Evolutionary conservation across 1,140 invertebrate species (phyloP).

Genomic region (Drosophila suzukii): DNA sequence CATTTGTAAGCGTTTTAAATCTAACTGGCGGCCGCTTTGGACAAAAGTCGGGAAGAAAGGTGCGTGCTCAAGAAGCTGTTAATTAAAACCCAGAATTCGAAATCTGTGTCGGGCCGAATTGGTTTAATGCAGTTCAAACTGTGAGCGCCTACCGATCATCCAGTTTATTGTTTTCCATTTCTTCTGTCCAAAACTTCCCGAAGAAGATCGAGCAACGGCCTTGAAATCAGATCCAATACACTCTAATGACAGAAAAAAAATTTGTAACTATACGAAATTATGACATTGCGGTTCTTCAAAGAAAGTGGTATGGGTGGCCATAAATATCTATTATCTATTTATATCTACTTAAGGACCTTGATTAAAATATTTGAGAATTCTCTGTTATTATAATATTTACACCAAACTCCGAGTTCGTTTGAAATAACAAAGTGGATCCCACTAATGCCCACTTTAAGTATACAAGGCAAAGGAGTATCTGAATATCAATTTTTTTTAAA

Average conservation of each 20-base stretch:
- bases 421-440: conserved; percentile 17
- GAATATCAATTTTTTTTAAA: conserved; percentile 2
- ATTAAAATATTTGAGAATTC: neutral
- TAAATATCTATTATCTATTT: conserved; percentile 85
- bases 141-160: conserved; percentile 15
- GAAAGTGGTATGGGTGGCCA: conserved; percentile 89
- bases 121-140: conserved; percentile 59
- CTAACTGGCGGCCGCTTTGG: conserved; percentile 13
- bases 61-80: conserved; percentile 41
- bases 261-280: conserved; percentile 91
- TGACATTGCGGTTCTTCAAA: conserved; percentile 88
- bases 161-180: conserved; percentile 29
- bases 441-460: neutral
- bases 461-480: neutral
- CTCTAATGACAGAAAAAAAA: conserved; percentile 87
- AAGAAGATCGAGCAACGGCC: conserved; percentile 25
- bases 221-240: conserved; percentile 64
- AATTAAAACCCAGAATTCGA: conserved; percentile 37
- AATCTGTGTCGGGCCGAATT: conserved; percentile 42
- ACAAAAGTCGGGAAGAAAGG: conserved; percentile 27
- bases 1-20: conserved; percentile 11
- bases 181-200: conserved; percentile 2
- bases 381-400: conserved; percentile 3
- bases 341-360: conserved; percentile 32
- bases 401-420: conserved; percentile 45